Conservation (phyloP, 2,113 vertebrate species). For the Todiramphus saurophagus region DNA sequence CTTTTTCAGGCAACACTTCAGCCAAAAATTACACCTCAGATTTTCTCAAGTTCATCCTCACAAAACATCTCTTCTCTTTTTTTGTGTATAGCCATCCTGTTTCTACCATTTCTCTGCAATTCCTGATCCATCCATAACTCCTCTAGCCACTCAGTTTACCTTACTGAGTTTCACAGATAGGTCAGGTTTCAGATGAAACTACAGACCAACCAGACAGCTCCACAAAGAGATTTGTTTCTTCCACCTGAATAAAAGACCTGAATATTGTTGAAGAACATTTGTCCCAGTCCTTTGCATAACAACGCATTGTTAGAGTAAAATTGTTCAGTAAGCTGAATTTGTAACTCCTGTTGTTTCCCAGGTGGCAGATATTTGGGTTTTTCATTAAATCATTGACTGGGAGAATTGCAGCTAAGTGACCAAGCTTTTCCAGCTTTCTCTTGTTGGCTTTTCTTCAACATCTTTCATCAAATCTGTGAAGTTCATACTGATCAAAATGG, state of each 20-base stretch:
- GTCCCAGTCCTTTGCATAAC: not conserved
- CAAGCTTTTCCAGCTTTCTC: not conserved
- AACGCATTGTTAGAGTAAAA: not conserved
- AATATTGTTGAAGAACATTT: not conserved
- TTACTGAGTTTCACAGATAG: not conserved
- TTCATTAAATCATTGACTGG: not conserved
- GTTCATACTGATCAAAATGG: not conserved
- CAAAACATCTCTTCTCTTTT: not conserved
- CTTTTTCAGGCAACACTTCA: not conserved
- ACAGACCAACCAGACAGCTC: not conserved
- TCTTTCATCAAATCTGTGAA: not conserved
- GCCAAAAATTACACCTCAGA: not conserved
- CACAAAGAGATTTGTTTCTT: not conserved
- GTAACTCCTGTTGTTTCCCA: not conserved
- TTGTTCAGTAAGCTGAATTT: not conserved
- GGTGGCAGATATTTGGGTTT: not conserved
- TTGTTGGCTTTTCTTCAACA: not conserved
- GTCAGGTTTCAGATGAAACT: not conserved
- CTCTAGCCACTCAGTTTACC: not conserved
- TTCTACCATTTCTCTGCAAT: not conserved
- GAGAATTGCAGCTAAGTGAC: not conserved
- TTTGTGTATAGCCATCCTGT: not conserved
- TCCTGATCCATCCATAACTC: not conserved
- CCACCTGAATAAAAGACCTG: not conserved
- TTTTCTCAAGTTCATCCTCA: not conserved